Base-by-base conservation (phyloP, 2,797 vertebrate genomes). In the Falco concolor region DNA sequence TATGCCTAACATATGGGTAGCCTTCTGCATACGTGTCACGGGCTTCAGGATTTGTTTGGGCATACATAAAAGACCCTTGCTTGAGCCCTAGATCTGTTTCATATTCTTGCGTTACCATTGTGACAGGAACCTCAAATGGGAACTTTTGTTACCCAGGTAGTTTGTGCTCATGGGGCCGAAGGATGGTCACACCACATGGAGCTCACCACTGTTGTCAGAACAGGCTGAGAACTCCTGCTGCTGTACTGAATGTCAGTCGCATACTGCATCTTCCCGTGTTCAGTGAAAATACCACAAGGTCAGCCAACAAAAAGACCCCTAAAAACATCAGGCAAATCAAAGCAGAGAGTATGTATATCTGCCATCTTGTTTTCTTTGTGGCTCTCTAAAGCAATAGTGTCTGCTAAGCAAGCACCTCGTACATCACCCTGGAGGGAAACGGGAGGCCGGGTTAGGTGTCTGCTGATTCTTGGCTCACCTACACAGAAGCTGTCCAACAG, bases 271-370 rank as follows among this genome's bases (percentile, higher is more conserved):
- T 93, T 86, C 74, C 68, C 52, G 10, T 59, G 49, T 57, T 70
- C 72, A 45, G 74, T 54, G 81, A 81, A 94, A 93, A 95, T 61
- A 68, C 56, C 83, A 61, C 65, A 49, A 77, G 87, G 79, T 77
- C 38, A 75, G 82, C 72, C 89, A 81, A 78, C 65, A 81, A 94
- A 89, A 69, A 0, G 53, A 74, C 85, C 93, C 72, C 81, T 70
- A 87, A 87, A 94, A 96, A 93, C 36, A 81, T 74, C 83, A 94
- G 72, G 64, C 68, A 68, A 90, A 90, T 94, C 88, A 80, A 90
- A 83, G 74, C 56, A 68, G 67, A 38, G 61, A 89, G 9, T 32
- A 16, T 52, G 90, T 81, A 59, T 75, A 91, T 72, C 56, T 87
- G 68, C 82, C 72, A 49, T 42, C 57, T 75, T 81, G n/a, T 20